Percentiles rank a stretch among this genome's conserved stretches.
Conservation (phyloP, 2,797 vertebrate genomes). For the Alosa sapidissima region DNA sequence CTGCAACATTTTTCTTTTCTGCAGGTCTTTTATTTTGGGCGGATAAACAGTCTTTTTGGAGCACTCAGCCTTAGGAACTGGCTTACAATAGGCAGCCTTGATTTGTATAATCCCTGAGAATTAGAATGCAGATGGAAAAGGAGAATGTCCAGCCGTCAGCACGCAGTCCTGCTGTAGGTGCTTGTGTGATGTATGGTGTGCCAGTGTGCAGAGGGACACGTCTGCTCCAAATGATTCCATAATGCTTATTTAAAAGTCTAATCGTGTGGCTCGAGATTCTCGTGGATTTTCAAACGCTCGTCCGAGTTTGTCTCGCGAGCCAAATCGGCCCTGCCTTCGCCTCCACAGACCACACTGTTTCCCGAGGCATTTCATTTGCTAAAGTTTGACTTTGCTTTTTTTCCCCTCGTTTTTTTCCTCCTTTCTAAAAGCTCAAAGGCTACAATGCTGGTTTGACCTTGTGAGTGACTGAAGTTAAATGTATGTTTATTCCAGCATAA, state of each 20-base stretch:
- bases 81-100: conserved; percentile 45
- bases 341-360: conserved; percentile 21
- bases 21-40: conserved; percentile 39
- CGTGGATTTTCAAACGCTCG: conserved; percentile 7
- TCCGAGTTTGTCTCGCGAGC: conserved; percentile 29
- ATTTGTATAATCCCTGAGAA: conserved; percentile 43
- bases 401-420: neutral
- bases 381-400: conserved; percentile 19
- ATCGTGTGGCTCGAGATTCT: conserved; percentile 32
- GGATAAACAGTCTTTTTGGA: conserved; percentile 49
- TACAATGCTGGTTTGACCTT: conserved; percentile 25
- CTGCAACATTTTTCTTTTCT: conserved; percentile 12
- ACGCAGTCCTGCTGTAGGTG: conserved; percentile 39
- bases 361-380: conserved; percentile 21
- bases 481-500: conserved; percentile 25
- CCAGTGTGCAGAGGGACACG: conserved; percentile 40
- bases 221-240: conserved; percentile 43
- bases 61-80: conserved; percentile 31
- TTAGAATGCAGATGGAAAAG: conserved; percentile 38
- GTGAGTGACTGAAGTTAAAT: conserved; percentile 10
- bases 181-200: conserved; percentile 42
- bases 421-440: conserved; percentile 20
- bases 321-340: neutral
- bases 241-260: conserved; percentile 51
- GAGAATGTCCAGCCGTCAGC: conserved; percentile 33